Base-by-base conservation (phyloP, 2,113 vertebrate species). In the Syngnathoides biaculeatus region DNA sequence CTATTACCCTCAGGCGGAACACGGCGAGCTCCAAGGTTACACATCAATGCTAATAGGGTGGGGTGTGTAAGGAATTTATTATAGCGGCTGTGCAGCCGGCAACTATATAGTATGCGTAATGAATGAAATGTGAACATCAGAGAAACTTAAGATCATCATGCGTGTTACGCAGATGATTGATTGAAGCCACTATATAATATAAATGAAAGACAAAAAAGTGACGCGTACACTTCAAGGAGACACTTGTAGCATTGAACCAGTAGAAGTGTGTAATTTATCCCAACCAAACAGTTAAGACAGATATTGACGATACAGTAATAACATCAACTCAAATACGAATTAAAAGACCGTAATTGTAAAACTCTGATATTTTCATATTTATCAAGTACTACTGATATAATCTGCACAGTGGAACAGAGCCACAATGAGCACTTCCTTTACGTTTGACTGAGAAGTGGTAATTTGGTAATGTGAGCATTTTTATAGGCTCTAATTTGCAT, bases 1-100 rank as follows among this genome's bases (percentile, higher is more conserved):
- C 48, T 79, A 72, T 79, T 69, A 76, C 82, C 81, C 80, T 66
- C 64, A 80, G 85, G 85, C 86, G 75, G 79, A 87, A 88, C 83
- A 86, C 80, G 77, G 68, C 70, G 76, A 79, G 84, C 84, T 78
- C 79, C 86, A 90, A 88, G 86, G 87, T 90, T 88, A 87, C 80
- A 87, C 79, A 82, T 86, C 83, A 82, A 67, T 83, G 80, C 77
- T 86, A 82, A 84, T 79, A 84, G 71, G 78, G 67, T 72, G 73
- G 65, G 72, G 75, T 83, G 82, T 84, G 76, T 83, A 73, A 77
- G 67, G 84, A 88, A 84, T 86, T 77, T 78, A 87, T 84, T 82
- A 30, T 30, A 86, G 74, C 75, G 63, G 58, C 75, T 68, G 74
- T 68, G 58, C 71, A 82, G 69, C 22, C 60, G 58, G 52, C 57